Base-by-base conservation (phyloP, 2,797 vertebrate genomes). In the Crenuchus spilurus region DNA sequence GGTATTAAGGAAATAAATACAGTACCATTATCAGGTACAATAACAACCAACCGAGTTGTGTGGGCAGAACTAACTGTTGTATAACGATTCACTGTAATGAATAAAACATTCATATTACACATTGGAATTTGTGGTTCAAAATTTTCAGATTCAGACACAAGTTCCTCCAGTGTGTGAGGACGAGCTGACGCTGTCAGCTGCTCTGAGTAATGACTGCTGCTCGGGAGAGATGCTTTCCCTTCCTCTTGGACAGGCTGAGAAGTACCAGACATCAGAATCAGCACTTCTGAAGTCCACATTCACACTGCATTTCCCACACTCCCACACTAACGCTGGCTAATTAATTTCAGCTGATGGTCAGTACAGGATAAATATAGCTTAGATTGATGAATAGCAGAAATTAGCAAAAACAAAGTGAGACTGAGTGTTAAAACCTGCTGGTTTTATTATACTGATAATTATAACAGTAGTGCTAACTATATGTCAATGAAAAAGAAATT, bases 301-400 rank as follows among this genome's bases (percentile, higher is more conserved):
- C 74, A 49, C 67, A 49, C 41, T 13, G 22, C 30, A 22, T 30
- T 70, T 22, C 60, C 14, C 68, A 42, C 68, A 65, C 68, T 66
- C 75, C 42, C 61, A 60, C 60, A 41, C 49, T 13, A 51, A 51
- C 20, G 68, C 61, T 46, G 35, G 60, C 68, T 76, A 65, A 76
- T 65, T 76, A 65, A 71, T 65, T 76, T 64, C 68, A 71, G 68
- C 68, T 58, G 74, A 76, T 71, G 75, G 67, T 55, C 68, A 58
- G 51, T 51, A 24, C 24, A 51, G 22, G 10, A 66, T 41, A 51
- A 76, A 75, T 28, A 68, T 41, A 51, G 68, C 46, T 28, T 44
- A 63, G 58, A 49, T 20, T 70, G 68, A 76, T 71, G 75, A 66
- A 71, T 49, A 42, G 35, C 68, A 64, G 60, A 51, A 71, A 64